A percentile compares a stretch with the other conserved stretches of the same genome.
Conservation (phyloP, 2,888 invertebrate genomes). For the Bellardia bayeri region DNA sequence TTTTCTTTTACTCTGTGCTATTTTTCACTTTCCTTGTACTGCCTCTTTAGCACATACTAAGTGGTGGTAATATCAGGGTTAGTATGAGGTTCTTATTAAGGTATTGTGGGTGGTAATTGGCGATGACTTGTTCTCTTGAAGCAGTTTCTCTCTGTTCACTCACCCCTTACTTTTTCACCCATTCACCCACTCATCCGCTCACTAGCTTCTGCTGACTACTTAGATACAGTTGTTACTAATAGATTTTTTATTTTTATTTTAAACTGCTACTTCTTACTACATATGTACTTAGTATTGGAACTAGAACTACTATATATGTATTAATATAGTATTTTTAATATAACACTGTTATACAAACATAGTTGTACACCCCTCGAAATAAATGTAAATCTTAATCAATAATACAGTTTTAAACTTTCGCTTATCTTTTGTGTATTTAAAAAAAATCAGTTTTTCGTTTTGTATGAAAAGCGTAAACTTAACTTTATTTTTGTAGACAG, state of each 20-base stretch:
- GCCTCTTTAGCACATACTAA: conserved; percentile 64
- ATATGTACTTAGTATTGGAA: conserved; percentile 31
- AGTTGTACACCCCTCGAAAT: no score
- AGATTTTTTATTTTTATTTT: neutral
- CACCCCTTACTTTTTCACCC: neutral
- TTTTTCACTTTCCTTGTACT: conserved; percentile 13
- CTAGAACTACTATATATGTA: conserved; percentile 4
- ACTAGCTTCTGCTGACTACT: conserved; percentile 27
- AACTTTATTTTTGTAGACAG: no score
- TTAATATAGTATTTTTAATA: no score
- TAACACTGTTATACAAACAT: no score
- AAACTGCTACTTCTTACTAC: conserved; percentile 2
- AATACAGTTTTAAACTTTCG: no score
- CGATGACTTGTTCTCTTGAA: conserved; percentile 18
- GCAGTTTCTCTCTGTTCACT: conserved; percentile 3
- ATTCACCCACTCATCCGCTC: neutral
- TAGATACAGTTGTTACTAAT: conserved; percentile 47
- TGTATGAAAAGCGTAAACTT: no score
- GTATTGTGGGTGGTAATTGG: conserved; percentile 31
- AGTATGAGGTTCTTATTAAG: conserved; percentile 17
- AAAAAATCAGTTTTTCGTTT: no score
- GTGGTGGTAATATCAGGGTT: conserved; percentile 10
- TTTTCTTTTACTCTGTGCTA: conserved; percentile 19
- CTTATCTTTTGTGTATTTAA: no score
- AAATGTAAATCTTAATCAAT: no score